These are phyloP conservation scores for Zaprionus ornatus DNA, from an alignment of 1,140 invertebrate genomes.

Conservation along the genomic window DNA sequence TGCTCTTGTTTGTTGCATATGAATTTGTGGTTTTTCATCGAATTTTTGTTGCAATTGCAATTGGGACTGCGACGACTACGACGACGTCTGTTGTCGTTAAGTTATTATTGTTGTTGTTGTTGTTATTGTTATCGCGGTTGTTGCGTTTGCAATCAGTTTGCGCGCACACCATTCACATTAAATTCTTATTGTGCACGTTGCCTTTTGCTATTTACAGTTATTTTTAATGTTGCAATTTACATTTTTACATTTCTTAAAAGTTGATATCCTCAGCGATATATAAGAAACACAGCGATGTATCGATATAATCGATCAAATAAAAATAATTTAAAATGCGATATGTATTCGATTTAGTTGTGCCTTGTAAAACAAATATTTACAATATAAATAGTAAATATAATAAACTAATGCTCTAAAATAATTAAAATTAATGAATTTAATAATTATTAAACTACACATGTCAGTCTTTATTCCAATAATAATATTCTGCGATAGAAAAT, in stretches of 20 bases:
- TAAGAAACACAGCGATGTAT: constrained; percentile 42
- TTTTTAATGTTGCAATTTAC: constrained; percentile 64
- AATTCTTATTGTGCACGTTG: constrained; percentile 57
- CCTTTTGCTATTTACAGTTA: constrained; percentile 60
- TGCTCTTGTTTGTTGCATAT: constrained; percentile 45
- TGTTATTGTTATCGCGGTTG: constrained; percentile 53
- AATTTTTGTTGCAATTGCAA: constrained; percentile 71
- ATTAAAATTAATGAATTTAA: not conserved
- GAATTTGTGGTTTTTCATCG: constrained; percentile 57
- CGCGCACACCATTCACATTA: constrained; percentile 57
- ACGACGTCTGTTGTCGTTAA: constrained; percentile 47
- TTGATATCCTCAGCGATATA: constrained; percentile 63
- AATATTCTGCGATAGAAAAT: not conserved
- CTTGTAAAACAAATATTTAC: not conserved
- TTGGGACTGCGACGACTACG: constrained; percentile 50
- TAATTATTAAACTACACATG: not conserved
- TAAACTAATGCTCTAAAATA: not conserved
- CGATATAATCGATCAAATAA: constrained; percentile 34
- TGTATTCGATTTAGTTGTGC: constrained; percentile 11
- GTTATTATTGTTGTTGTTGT: constrained; percentile 53
- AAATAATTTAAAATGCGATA: constrained; percentile 11
- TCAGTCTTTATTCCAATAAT: not conserved
- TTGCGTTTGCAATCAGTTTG: constrained; percentile 51
- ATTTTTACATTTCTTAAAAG: constrained; percentile 74
- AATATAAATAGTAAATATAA: not conserved